Conservation (phyloP, 2,113 vertebrate genomes). For the Takifugu flavidus region DNA sequence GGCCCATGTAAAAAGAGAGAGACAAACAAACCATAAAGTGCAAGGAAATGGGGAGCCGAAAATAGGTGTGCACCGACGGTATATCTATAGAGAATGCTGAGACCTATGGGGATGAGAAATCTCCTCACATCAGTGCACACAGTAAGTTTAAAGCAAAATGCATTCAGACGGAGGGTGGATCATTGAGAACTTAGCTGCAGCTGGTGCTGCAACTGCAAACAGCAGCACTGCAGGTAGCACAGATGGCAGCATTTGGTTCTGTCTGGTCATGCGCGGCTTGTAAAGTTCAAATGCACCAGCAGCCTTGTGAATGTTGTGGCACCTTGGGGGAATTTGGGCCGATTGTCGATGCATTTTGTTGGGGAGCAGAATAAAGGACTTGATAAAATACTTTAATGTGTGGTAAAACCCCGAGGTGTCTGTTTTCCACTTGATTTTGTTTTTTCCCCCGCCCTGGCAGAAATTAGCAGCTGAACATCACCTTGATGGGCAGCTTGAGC, state of each 20-base stretch:
- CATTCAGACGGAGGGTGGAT: neutral
- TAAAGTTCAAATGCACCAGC: no score
- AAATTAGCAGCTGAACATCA: neutral
- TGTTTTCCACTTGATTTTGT: neutral
- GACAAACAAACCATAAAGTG: neutral
- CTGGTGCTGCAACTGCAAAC: neutral
- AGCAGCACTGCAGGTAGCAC: neutral
- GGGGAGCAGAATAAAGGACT: no score
- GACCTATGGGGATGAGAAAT: neutral
- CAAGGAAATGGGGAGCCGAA: constrained; percentile 1
- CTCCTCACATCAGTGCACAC: neutral
- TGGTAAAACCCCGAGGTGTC: neutral
- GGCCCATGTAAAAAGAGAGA: neutral
- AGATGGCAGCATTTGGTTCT: neutral
- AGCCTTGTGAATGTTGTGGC: no score
- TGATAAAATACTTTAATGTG: neutral
- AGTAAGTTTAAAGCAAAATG: neutral
- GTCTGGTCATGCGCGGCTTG: no score
- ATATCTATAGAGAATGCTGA: constrained; percentile 6
- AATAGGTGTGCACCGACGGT: constrained; percentile 1
- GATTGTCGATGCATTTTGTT: no score
- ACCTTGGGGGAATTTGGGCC: no score
- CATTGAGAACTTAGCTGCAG: neutral
- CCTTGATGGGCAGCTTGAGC: neutral
- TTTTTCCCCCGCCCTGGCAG: neutral